Base-by-base conservation (phyloP, 2,888 invertebrate species). In the Branchipolynoe longqiensis region DNA sequence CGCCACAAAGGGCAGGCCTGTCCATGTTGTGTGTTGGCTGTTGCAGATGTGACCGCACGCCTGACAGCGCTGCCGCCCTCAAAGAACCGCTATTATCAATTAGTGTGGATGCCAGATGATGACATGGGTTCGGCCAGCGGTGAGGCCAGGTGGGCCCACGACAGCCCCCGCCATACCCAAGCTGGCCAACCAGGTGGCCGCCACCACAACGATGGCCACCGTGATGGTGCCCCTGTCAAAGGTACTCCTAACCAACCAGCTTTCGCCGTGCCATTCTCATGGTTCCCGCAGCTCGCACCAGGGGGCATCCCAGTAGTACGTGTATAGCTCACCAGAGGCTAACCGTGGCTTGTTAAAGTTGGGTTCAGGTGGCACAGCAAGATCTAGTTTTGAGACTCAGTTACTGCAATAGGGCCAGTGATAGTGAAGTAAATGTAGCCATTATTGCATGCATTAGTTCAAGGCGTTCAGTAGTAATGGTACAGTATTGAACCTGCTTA, bases 101-200 rank as follows among this genome's bases (percentile, higher is more conserved):
- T 84, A 73, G 64, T 64, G 36, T 84, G 84, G 84, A 69, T 84
- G 64, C 69, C 69, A 14, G 84, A 84, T 36, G 84, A 84, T 18
- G 84, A 84, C 33, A 8, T 25, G 78, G 78, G 28, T 6, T 78
- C 78, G 28, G 78, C 28, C 41, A 78, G 48, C 48, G 78, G 78
- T 41, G 78, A 78, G 31, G 25, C 41, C 48, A 14, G 48, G 12
- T 48, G 28, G 41, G 14, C 41, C 48, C 48, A 8, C 48, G 48
- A 48, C 54, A 33, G 54, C 78, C 41, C 25, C 14, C 78, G 54
- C 78, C 62, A 6, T 25, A 1, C 38, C 12, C 25, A 38, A 36
- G 22, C 38, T 28, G 38, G 28, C 73, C 14, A 14, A 18, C 73
- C 25, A 22, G n/a, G 25, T n/a, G 6, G n/a, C 18, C 56, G 1